A percentile compares a stretch with the other conserved stretches of the same genome.
Conservation (phyloP, 2,113 vertebrate genomes). For the Saguinus midas region DNA sequence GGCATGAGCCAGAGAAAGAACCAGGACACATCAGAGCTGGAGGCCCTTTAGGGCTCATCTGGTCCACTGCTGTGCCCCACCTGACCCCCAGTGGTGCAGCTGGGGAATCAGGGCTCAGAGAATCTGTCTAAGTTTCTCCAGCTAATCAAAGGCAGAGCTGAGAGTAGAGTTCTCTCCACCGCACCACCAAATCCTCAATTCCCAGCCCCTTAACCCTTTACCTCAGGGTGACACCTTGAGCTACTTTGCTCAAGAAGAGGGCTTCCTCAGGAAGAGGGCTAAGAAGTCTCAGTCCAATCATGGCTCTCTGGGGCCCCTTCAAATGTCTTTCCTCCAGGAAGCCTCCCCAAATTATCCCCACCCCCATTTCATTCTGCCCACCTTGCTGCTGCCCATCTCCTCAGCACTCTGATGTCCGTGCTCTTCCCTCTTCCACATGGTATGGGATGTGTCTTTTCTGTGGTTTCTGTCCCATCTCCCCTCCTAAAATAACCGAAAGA, state of each 20-base stretch:
- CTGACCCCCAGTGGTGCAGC: not conserved
- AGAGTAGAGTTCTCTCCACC: not conserved
- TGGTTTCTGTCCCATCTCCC: not conserved
- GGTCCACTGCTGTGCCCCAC: not conserved
- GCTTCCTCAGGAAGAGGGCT: not conserved
- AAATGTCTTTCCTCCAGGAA: not conserved
- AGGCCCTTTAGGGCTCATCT: not conserved
- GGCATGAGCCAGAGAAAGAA: not conserved
- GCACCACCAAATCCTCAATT: not conserved
- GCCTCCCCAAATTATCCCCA: not conserved
- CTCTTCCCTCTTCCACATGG: not conserved
- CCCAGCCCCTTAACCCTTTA: not conserved
- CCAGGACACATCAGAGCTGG: not conserved
- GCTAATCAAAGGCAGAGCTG: conserved; percentile 1
- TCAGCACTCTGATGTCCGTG: not conserved
- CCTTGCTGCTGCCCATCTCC: not conserved
- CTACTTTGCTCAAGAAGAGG: not conserved
- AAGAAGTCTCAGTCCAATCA: not conserved
- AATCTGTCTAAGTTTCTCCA: not conserved
- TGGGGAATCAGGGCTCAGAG: not conserved
- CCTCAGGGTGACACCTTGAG: not conserved
- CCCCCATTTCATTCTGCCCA: not conserved
- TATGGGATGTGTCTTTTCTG: not conserved
- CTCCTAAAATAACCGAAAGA: conserved; percentile 33
- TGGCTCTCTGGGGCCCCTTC: not conserved